Evolutionary conservation across 1,140 invertebrate species (phyloP), one percentile per base, ranked within the genome.

Genomic region (Cydia fagiglandana): DNA sequence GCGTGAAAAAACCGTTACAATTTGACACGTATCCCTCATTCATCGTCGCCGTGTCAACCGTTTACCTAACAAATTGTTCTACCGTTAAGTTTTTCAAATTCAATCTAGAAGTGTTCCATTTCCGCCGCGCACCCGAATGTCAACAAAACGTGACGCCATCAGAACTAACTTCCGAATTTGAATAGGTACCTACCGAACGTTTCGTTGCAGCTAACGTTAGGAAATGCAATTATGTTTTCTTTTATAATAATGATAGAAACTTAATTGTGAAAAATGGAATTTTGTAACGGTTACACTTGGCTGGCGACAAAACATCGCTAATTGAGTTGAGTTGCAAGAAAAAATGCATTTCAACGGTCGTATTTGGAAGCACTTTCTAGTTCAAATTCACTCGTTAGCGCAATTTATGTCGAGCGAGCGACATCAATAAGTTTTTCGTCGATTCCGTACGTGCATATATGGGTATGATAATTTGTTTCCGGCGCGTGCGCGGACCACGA

Each of bases 401-500:
- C 89, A 84, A 91, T 91, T 88, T 89, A 86, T 92, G 86, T 79
- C 75, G 80, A 81, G 80, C 80, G 84, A 83, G 81, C 86, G 86
- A 87, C 89, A 90, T 92, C 86, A 88, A 92, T 90, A 88, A 88
- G 76, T 87, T 90, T 89, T 91, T 89, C 88, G 85, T 86, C 75
- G 79, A 84, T 89, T 91, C 86, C 87, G 79, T 88, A 85, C 86
- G 80, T 78, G 82, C 90, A 83, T 92, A 91, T 91, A 92, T 89
- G 91, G 91, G 75, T 91, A 93, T 93, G 91, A 91, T 93, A 93
- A 93, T 93, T 91, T 91, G 86, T 93, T 91, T 91, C 91, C 90
- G 91, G 89, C 77, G 81, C 89, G 90, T 91, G 90, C 90, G 90
- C 89, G 86, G 79, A 80, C 81, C 89, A 86, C 88, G 87, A 91